Evolutionary conservation across 1,140 invertebrate species (phyloP), one percentile per base, ranked within the genome.

Genomic region (Hormaphis cornu): DNA sequence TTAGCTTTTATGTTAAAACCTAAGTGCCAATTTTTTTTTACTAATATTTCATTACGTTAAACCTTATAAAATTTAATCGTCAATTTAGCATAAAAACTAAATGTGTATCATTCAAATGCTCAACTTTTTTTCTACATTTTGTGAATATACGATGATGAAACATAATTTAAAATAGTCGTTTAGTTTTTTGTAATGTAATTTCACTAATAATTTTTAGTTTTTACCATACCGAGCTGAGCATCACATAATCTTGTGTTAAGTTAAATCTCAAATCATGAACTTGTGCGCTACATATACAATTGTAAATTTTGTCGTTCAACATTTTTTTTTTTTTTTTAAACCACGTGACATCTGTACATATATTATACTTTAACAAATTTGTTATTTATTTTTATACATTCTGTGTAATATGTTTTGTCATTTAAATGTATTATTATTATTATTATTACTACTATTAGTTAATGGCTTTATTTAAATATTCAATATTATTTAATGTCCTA

Each of bases 301-400:
- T 28, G 10, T 33, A 66, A 18, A 5, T 33, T 22, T 16, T 24
- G 9, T 48, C 40, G 30, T 66, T 33, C 22, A 28, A 30, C 10
- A 35, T 50, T 46, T 33, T 61, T 66, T 46, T 8, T 42, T 30
- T 48, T 33, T n/a, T n/a, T n/a, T n/a, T n/a, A n/a, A n/a, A n/a
- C n/a, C n/a, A n/a, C n/a, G n/a, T n/a, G n/a, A n/a, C 44, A 66
- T 46, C 2, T 66, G 59, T 66, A 66, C 37, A 50, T 66, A 66
- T 33, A 46, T 46, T 66, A 33, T 66, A 66, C 26, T 48, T 46
- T 48, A 48, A 56, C 30, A 66, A 30, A 66, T 66, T 66, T 66
- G 59, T 66, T 66, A 66, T 66, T 28, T 66, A 66, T 66, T 66
- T 66, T 66, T 66, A 48, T 66, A 66, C 40, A 66, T 48, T 66